phyloP scores from a whole-genome alignment of 92 coral and sea anemone species.

The Epizoanthus stellaris region DNA sequence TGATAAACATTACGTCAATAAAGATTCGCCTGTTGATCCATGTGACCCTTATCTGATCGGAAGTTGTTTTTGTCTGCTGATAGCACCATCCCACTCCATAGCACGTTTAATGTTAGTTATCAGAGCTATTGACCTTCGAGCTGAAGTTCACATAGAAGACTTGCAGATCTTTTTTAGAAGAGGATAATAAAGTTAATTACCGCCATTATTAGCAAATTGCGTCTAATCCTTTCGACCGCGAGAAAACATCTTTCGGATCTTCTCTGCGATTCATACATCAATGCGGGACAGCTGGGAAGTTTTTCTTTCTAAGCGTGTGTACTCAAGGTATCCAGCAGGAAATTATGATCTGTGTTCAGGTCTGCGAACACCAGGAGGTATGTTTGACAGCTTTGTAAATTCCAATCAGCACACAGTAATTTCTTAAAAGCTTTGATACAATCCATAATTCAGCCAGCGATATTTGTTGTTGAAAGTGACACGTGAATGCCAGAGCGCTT shows the following conservation, averaged over 20 bases:
- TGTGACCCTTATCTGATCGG: constrained; percentile 26
- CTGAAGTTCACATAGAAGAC: neutral
- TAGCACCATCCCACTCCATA: too few species aligned
- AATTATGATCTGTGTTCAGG: constrained; percentile 8
- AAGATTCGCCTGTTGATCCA: neutral
- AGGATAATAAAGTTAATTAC: constrained; percentile 13
- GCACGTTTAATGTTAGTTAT: neutral
- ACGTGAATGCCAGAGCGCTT: constrained; percentile 2
- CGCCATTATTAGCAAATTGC: neutral
- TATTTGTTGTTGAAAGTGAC: neutral
- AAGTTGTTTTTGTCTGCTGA: neutral
- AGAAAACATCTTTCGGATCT: neutral
- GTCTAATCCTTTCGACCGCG: neutral
- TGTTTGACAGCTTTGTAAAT: constrained; percentile 42
- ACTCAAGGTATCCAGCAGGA: neutral
- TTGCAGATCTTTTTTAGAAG: constrained; percentile 6
- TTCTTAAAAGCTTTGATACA: neutral
- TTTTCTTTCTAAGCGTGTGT: neutral
- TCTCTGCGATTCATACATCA: neutral
- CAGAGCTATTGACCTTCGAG: neutral
- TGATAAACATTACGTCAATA: neutral
- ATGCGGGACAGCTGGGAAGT: neutral
- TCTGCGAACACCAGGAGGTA: neutral
- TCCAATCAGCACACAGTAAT: constrained; percentile 26
- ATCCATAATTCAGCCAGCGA: neutral